Evolutionary conservation across 2,113 vertebrate genomes (phyloP).

Genomic region (Thamnophis sirtalis): DNA sequence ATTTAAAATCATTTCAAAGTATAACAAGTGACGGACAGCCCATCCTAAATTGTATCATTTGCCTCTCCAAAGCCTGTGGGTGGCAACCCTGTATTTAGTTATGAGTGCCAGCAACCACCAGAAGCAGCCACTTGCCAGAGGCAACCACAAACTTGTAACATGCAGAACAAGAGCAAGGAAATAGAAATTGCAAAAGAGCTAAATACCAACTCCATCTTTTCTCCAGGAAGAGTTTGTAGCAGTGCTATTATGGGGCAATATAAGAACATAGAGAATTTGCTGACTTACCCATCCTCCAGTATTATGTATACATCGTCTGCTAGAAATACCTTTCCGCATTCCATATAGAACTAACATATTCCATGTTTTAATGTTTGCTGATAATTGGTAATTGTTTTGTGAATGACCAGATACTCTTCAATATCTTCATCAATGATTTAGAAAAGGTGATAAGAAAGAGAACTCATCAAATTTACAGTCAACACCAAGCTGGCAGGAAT

Average conservation of each 20-base stretch:
- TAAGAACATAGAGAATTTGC: not conserved
- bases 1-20: not conserved
- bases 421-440: not conserved
- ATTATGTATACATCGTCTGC: not conserved
- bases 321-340: not conserved
- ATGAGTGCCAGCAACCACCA: not conserved
- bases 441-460: not conserved
- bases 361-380: not conserved
- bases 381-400: not conserved
- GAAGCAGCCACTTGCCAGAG: not conserved
- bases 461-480: not conserved
- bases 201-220: not conserved
- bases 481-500: not conserved
- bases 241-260: not conserved
- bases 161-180: not conserved
- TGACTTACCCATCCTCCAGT: not conserved
- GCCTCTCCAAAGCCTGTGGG: not conserved
- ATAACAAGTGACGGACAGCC: not conserved
- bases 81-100: not conserved
- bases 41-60: not conserved
- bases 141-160: not conserved
- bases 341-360: not conserved
- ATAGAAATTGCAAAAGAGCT: not conserved
- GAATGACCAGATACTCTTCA: not conserved
- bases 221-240: not conserved